phyloP scores from a whole-genome alignment of 2,113 vertebrate genomes.

The Picathartes gymnocephalus region DNA sequence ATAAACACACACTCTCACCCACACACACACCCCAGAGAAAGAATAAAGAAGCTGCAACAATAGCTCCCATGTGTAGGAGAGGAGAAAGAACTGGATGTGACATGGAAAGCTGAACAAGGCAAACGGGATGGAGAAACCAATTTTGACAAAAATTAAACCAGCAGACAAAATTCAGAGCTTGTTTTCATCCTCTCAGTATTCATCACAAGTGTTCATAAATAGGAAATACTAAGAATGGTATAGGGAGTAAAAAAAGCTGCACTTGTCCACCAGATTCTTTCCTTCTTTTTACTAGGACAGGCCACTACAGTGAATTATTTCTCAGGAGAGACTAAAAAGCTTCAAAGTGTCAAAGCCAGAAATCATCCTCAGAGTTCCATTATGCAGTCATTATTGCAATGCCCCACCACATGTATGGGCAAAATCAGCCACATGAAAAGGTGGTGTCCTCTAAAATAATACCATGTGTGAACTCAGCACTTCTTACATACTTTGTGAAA shows the following conservation, averaged over 20 bases:
- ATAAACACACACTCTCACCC: neutral
- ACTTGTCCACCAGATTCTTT: neutral
- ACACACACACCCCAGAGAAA: neutral
- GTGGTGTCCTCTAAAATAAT: neutral
- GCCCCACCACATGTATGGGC: neutral
- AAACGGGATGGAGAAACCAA: neutral
- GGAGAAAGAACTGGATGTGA: rapidly evolving
- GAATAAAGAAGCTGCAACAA: neutral
- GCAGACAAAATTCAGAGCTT: neutral
- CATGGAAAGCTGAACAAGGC: neutral
- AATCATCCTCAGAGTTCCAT: neutral
- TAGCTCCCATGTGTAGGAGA: neutral
- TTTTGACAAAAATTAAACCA: neutral
- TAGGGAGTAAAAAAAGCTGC: neutral
- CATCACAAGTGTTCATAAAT: neutral
- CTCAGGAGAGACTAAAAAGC: neutral
- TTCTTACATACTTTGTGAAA: neutral
- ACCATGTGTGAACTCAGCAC: neutral
- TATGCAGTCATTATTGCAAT: neutral
- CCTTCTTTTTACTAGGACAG: neutral
- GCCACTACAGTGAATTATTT: neutral
- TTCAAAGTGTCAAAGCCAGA: neutral
- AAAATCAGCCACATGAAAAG: neutral
- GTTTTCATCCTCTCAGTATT: neutral
- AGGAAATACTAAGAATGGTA: neutral